Base-by-base conservation (phyloP, 2,888 invertebrate species). In the Apamea anceps region DNA sequence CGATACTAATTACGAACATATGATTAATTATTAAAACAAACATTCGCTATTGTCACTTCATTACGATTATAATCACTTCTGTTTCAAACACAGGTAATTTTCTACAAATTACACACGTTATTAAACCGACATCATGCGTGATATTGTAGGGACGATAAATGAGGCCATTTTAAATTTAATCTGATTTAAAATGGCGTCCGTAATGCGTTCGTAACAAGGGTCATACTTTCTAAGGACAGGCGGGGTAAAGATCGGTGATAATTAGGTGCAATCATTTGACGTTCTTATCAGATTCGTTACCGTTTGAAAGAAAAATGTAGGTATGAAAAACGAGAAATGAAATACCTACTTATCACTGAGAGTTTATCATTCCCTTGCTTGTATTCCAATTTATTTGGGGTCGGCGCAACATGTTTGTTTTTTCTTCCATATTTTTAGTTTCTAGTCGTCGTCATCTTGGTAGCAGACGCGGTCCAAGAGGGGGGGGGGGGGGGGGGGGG, bases 121-220 rank as follows among this genome's bases (percentile, higher is more conserved):
- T 87, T 82, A 87, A 77, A 85, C 82, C 79, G 68, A 85, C 37
- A 75, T 82, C 74, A 80, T 74, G 85, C 86, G 86, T 85, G 88
- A 75, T 87, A 88, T 86, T 86, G 84, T 32, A 32, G 32, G 32
- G 78, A 86, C 86, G 83, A 89, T 90, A 87, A 90, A 88, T 85
- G 84, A 84, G 74, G 81, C 80, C 90, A 89, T 91, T 91, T 91
- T 48, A 87, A 91, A 91, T 91, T 88, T 91, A 90, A 93, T 93
- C 93, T 88, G 92, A 93, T 93, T 91, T 86, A 86, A 89, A 88
- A 88, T 85, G 89, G 85, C 85, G 88, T 89, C 28, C 2, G 15
- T 37, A 90, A 90, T 90, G 83, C 83, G 84, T 89, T 91, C 88
- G 88, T 91, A 91, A 93, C 93, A 91, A 93, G 92, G 93, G 93